These are phyloP conservation scores for Psilopogon haemacephalus DNA, from an alignment of 2,113 vertebrate genomes.

Conservation along the genomic window DNA sequence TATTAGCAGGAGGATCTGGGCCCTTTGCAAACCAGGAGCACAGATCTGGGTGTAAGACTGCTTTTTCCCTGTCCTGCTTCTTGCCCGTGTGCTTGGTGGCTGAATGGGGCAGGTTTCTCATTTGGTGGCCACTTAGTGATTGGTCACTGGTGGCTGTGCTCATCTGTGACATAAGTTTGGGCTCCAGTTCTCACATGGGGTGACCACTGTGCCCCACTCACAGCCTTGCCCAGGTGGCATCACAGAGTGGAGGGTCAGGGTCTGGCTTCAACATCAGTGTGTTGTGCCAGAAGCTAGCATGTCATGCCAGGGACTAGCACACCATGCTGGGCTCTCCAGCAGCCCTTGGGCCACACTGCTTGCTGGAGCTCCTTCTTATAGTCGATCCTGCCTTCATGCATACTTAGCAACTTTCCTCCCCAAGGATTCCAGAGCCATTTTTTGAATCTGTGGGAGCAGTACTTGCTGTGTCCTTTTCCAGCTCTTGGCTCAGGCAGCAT, in stretches of 20 bases:
- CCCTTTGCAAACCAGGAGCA: neutral
- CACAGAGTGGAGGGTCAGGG: neutral
- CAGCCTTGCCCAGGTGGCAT: neutral
- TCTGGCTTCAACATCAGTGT: neutral
- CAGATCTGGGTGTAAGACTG: neutral
- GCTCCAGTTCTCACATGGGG: rapidly evolving
- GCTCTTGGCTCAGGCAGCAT: neutral
- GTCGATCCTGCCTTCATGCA: neutral
- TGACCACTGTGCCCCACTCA: rapidly evolving
- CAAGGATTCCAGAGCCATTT: conserved; percentile 39
- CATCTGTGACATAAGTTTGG: rapidly evolving
- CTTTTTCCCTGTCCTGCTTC: neutral
- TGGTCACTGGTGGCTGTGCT: neutral
- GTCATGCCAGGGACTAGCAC: no score
- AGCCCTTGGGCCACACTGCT: neutral
- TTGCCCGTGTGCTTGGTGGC: rapidly evolving
- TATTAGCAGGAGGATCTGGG: neutral
- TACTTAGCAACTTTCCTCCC: conserved; percentile 63
- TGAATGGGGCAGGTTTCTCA: neutral
- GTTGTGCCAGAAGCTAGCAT: no score
- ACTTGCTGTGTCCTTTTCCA: neutral
- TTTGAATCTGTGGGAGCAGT: conserved; percentile 25
- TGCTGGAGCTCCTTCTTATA: neutral
- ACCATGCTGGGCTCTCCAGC: neutral
- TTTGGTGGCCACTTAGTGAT: neutral